Conservation (phyloP, 2,888 invertebrate genomes). For the Heliconius hortense region DNA sequence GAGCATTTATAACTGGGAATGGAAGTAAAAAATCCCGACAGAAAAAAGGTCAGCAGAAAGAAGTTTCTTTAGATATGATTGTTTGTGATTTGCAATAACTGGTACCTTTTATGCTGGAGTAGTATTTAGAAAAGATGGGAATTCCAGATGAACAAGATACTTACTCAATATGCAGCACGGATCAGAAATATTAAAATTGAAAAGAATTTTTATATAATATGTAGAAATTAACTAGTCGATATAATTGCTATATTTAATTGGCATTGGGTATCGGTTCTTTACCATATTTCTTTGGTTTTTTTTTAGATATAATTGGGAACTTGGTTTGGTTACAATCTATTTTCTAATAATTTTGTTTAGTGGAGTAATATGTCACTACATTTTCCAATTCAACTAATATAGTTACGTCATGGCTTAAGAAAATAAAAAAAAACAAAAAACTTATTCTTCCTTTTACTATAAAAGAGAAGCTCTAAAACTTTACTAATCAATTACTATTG, state of each 20-base stretch:
- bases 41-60: constrained; percentile 21
- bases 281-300: neutral
- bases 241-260: neutral
- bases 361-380: neutral
- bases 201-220: neutral
- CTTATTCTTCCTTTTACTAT: neutral
- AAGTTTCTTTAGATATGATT: neutral
- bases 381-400: neutral
- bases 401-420: neutral
- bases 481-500: constrained; percentile 9
- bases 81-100: constrained; percentile 15
- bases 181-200: neutral
- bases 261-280: neutral
- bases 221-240: neutral
- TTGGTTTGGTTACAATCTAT: no score
- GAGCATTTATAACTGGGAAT: constrained; percentile 33
- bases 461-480: neutral
- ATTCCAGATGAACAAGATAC: neutral
- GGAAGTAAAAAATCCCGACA: constrained; percentile 12
- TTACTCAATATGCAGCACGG: neutral
- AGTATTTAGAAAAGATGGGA: constrained; percentile 2
- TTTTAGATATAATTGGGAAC: neutral
- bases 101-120: neutral
- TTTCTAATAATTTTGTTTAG: neutral
- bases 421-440: neutral